A percentile compares a stretch with the other conserved stretches of the same genome.
phyloP scores from a whole-genome alignment of 2,888 invertebrate species.

The Lasioglossum calceatum region DNA sequence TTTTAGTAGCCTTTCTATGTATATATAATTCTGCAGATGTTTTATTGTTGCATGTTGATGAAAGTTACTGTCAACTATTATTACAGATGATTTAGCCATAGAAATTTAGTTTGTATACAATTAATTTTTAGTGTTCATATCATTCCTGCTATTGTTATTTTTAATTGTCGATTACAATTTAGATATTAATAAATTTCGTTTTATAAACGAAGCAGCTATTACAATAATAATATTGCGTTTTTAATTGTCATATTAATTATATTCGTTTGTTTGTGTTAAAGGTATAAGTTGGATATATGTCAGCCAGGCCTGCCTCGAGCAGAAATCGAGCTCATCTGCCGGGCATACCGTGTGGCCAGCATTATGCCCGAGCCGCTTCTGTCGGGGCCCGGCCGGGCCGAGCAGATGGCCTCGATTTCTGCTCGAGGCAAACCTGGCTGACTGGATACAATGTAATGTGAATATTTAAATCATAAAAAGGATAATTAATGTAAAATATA shows the following conservation, averaged over 20 bases:
- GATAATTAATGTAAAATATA: neutral
- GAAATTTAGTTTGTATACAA: neutral
- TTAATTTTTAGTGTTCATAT: neutral
- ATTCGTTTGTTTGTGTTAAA: neutral
- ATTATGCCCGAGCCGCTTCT: too few species aligned
- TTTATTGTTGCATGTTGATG: neutral
- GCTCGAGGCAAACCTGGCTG: too few species aligned
- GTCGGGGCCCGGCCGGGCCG: too few species aligned
- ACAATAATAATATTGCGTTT: neutral
- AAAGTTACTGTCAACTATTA: neutral
- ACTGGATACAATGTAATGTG: too few species aligned
- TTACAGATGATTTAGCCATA: slow-evolving; percentile 1
- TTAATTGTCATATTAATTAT: neutral
- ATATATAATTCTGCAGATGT: neutral
- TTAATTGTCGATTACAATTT: neutral
- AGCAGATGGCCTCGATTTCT: too few species aligned
- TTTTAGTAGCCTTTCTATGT: neutral
- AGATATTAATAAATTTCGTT: slow-evolving; percentile 8
- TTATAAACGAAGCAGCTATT: neutral
- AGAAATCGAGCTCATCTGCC: too few species aligned
- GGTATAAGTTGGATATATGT: neutral
- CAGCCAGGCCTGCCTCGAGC: too few species aligned
- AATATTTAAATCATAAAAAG: neutral
- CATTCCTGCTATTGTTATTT: neutral
- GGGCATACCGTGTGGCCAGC: too few species aligned